Conservation (phyloP, 2,888 invertebrate genomes). For the Watsonalla binaria region DNA sequence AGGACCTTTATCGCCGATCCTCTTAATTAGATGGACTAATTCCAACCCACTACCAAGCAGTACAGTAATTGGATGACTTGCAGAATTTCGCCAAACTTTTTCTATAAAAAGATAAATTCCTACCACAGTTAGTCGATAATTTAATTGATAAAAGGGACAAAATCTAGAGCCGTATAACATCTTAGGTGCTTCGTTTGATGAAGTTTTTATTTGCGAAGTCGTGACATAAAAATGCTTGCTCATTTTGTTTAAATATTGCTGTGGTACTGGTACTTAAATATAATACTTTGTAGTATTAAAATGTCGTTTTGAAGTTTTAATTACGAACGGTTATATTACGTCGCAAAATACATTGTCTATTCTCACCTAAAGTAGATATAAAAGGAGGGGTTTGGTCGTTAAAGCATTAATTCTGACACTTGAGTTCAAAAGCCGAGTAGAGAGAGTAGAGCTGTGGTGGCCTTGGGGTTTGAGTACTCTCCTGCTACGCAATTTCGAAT, state of each 20-base stretch:
- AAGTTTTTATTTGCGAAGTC: neutral
- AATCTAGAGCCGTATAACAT: neutral
- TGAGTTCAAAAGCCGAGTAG: too few species aligned
- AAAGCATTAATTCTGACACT: too few species aligned
- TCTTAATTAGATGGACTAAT: neutral
- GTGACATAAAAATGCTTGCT: neutral
- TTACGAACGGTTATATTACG: too few species aligned
- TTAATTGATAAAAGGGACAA: neutral
- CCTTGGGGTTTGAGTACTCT: too few species aligned
- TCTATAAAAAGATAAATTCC: neutral
- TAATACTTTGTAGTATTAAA: too few species aligned
- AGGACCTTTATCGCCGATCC: constrained; percentile 1
- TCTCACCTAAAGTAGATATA: too few species aligned
- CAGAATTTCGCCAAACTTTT: neutral
- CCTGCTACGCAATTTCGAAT: too few species aligned
- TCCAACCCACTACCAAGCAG: neutral
- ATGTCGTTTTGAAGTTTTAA: too few species aligned
- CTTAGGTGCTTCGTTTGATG: neutral
- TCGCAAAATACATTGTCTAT: too few species aligned
- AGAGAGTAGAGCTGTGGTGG: too few species aligned
- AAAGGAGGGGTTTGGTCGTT: too few species aligned
- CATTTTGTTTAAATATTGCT: neutral
- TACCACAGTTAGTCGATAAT: neutral
- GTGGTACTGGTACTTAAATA: too few species aligned
- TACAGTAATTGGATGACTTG: neutral